Conservation (phyloP, 2,113 vertebrate species). For the Delphinus delphis region DNA sequence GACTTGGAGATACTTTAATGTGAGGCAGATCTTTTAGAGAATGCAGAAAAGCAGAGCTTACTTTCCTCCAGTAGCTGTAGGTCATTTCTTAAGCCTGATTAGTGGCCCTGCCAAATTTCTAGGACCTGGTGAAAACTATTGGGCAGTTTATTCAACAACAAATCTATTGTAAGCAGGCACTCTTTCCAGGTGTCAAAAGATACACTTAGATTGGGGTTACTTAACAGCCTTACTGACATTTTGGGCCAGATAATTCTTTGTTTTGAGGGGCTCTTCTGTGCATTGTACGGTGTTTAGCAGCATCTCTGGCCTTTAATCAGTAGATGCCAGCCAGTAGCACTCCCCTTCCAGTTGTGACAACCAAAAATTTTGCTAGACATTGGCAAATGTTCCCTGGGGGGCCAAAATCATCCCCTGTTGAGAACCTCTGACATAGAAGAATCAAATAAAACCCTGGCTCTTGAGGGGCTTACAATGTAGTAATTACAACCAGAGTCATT, state of each 20-base stretch:
- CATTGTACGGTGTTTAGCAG: background rate
- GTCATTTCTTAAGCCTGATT: slow-evolving; percentile 7
- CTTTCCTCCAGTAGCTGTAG: background rate
- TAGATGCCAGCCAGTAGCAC: background rate
- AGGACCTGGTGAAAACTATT: background rate
- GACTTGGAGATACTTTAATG: slow-evolving; percentile 17
- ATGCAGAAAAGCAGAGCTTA: background rate
- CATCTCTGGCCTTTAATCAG: background rate
- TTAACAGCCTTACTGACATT: background rate
- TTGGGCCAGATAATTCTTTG: background rate
- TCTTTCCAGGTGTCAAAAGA: slow-evolving; percentile 29
- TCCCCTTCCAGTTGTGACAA: background rate
- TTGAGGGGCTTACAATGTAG: background rate
- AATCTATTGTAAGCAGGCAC: background rate
- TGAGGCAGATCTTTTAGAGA: background rate
- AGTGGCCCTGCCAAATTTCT: slow-evolving; percentile 23
- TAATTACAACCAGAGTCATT: slow-evolving; percentile 57
- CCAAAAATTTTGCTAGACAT: background rate
- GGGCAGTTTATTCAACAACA: background rate
- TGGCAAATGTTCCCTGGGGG: background rate
- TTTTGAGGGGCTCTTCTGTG: background rate
- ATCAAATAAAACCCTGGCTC: background rate
- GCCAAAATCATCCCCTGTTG: slow-evolving; percentile 5
- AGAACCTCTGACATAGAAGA: slow-evolving; percentile 2
- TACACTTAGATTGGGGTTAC: background rate